A percentile compares a stretch with the other conserved stretches of the same genome.
Conservation (phyloP, 2,797 vertebrate genomes). For the Ctenopoma kingsleyae region DNA sequence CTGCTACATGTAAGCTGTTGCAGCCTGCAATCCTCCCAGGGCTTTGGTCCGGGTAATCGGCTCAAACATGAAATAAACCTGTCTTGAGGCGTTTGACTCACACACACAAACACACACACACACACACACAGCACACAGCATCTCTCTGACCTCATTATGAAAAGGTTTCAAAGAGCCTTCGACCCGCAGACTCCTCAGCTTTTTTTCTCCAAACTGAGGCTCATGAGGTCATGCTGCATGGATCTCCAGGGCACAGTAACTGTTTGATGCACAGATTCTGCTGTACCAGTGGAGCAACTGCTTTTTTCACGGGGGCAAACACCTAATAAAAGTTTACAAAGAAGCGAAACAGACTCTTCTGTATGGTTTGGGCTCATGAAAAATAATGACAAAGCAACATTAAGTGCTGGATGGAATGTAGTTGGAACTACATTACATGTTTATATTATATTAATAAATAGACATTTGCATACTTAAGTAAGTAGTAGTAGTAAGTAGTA, state of each 20-base stretch:
- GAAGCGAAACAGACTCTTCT: not conserved
- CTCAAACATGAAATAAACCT: slow-evolving; percentile 50
- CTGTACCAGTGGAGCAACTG: slow-evolving; percentile 3
- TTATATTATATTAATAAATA: no score
- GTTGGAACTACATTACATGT: no score
- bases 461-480: no score
- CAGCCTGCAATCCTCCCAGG: slow-evolving; percentile 27
- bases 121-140: slow-evolving; percentile 8
- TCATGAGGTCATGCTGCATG: slow-evolving; percentile 32
- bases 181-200: slow-evolving; percentile 41
- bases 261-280: slow-evolving; percentile 27
- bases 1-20: slow-evolving; percentile 23
- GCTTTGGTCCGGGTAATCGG: slow-evolving; percentile 29
- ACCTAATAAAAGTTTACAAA: not conserved
- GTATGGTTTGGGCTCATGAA: not conserved
- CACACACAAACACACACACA: slow-evolving; percentile 5
- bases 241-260: slow-evolving; percentile 3
- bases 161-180: slow-evolving; percentile 48
- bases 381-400: not conserved
- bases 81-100: slow-evolving; percentile 58
- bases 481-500: no score
- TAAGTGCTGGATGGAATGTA: no score
- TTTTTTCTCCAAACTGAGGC: slow-evolving; percentile 16
- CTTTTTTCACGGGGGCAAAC: not conserved
- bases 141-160: slow-evolving; percentile 65